Evolutionary conservation across 2,888 invertebrate genomes (phyloP), one percentile per base, ranked within the genome.

Genomic region (Cephus rjabovi): DNA sequence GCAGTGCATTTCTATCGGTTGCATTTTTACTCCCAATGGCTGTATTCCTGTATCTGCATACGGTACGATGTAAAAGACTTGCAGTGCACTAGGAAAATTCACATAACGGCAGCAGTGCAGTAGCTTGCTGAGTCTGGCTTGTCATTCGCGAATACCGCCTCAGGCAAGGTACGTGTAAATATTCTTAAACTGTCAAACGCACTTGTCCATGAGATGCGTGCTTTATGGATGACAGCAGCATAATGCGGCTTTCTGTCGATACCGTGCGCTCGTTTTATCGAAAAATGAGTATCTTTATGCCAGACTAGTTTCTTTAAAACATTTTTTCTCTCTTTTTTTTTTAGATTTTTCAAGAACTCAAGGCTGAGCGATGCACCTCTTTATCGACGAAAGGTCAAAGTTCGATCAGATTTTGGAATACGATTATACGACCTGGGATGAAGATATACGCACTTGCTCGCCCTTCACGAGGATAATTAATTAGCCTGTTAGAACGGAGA

Each of bases 171-270:
- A 81, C 81, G 82, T 86, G 86, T 87, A 87, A 87, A 87, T 87
- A 87, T 87, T 87, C 85, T 86, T 86, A 84, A 84, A 84, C 87
- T 86, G 87, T 87, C 87, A 87, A 84, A 85, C 80, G 83, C 87
- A 86, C 82, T 81, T 82, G 84, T 80, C 80, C 75, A 34, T 23
- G 71, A 33, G 71, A 71, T 15, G 71, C 12, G 71, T 34, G 71
- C 71, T 76, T 76, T 76, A 73, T 40, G 73, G 40, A 76, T 76
- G 76, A 76, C 56, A 56, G 56, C 15, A 56, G 15, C 56, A 56
- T 76, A 76, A 76, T 73, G 76, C 68, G 76, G 73, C 73, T 71
- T 73, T 76, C 68, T 76, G 76, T 73, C 76, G 73, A 76, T 76
- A 76, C 56, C 56, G 9, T 56, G 56, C 56, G 56, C 56, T 56